These are phyloP conservation scores for Xyrauchen texanus DNA, from an alignment of 2,113 vertebrate genomes.

Conservation along the genomic window DNA sequence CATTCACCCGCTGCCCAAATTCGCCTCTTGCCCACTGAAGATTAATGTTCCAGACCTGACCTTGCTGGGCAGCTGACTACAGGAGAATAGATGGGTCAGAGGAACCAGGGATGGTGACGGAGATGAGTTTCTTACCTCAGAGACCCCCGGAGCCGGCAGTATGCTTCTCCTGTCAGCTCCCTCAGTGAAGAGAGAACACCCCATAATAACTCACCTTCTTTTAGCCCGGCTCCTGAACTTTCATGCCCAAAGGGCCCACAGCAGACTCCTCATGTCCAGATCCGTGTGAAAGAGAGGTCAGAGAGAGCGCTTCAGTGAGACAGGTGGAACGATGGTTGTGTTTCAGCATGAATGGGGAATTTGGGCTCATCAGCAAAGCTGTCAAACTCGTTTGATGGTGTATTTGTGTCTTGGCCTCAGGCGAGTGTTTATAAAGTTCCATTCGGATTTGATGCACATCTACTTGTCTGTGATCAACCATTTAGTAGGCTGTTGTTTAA, in stretches of 20 bases:
- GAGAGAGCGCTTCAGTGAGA: slow-evolving; percentile 74
- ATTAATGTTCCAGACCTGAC: slow-evolving; percentile 74
- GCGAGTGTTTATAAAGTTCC: slow-evolving; percentile 72
- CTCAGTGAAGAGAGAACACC: slow-evolving; percentile 38
- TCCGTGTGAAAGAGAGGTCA: slow-evolving; percentile 72
- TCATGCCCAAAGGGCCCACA: slow-evolving; percentile 67
- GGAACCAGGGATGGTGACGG: slow-evolving; percentile 56
- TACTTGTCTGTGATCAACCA: slow-evolving; percentile 56
- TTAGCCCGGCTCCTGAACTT: slow-evolving; percentile 63
- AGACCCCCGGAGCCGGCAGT: slow-evolving; percentile 38
- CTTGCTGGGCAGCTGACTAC: slow-evolving; percentile 73
- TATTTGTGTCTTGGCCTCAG: slow-evolving; percentile 69
- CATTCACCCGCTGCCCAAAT: slow-evolving; percentile 16
- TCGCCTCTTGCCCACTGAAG: slow-evolving; percentile 52
- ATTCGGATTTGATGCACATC: slow-evolving; percentile 71
- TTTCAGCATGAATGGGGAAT: slow-evolving; percentile 74
- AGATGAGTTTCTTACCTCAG: slow-evolving; percentile 51
- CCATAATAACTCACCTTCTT: slow-evolving; percentile 71
- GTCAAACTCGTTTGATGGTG: slow-evolving; percentile 74
- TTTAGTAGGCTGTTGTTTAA: slow-evolving; percentile 44
- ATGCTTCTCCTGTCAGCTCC: slow-evolving; percentile 48
- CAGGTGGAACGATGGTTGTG: slow-evolving; percentile 73
- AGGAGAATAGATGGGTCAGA: slow-evolving; percentile 59
- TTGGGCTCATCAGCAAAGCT: slow-evolving; percentile 79
- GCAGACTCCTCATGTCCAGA: slow-evolving; percentile 71